Percentiles rank a stretch among this genome's conserved stretches.
Evolutionary conservation across 2,797 vertebrate species (phyloP).

Genomic region (Sebastes kiyomatsui): DNA sequence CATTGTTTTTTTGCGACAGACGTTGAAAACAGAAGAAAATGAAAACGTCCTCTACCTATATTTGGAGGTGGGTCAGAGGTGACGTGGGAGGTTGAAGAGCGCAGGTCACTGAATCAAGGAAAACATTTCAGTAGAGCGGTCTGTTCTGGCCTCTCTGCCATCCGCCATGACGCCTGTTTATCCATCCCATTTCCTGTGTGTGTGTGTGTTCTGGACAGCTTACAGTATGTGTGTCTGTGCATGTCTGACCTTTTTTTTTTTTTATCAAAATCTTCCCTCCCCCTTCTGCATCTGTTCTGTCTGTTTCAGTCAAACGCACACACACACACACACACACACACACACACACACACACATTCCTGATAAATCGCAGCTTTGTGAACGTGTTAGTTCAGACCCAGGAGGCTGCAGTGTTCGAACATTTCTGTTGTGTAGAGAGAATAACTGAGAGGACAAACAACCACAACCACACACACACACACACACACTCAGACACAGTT

Average conservation of each 20-base stretch:
- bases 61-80: conserved; percentile 49
- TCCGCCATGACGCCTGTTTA: conserved; percentile 75
- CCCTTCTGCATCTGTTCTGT: conserved; percentile 4
- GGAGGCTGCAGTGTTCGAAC: conserved; percentile 17
- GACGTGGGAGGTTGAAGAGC: conserved; percentile 23
- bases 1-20: background rate
- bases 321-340: background rate
- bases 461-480: background rate
- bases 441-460: conserved; percentile 15
- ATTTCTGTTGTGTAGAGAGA: background rate
- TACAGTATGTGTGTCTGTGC: background rate
- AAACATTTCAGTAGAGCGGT: conserved; percentile 41
- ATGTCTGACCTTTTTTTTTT: background rate
- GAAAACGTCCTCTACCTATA: conserved; percentile 27
- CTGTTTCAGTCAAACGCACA: background rate
- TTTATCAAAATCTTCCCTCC: background rate
- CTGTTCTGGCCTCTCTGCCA: conserved; percentile 46
- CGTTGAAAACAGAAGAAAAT: conserved; percentile 28
- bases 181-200: conserved; percentile 69
- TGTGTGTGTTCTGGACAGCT: conserved; percentile 23
- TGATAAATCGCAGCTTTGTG: conserved; percentile 44
- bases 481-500: background rate
- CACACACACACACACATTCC: background rate
- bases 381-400: conserved; percentile 9
- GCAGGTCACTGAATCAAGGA: conserved; percentile 43